A percentile compares a stretch with the other conserved stretches of the same genome.
Evolutionary conservation across 2,797 vertebrate species (phyloP).

Genomic region (Huso huso): DNA sequence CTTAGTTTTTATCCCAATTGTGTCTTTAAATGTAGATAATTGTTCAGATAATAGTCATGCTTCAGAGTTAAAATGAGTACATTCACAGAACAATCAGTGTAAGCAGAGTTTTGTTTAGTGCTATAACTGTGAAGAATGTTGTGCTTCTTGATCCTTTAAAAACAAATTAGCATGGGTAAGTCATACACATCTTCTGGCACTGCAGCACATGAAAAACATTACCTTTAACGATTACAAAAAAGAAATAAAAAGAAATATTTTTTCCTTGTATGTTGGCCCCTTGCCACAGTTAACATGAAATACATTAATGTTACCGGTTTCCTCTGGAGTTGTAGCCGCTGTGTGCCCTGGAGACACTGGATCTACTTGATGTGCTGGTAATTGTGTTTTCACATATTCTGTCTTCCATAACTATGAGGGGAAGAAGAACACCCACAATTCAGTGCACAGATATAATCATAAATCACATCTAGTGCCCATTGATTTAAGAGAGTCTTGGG

Average conservation of each 20-base stretch:
- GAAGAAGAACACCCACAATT: constrained; percentile 51
- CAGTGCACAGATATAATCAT: constrained; percentile 52
- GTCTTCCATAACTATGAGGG: constrained; percentile 82
- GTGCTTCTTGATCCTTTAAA: too few relatives aligned
- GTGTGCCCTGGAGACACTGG: constrained; percentile 15
- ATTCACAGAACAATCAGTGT: too few relatives aligned
- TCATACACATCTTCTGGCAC: too few relatives aligned
- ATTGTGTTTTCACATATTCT: constrained; percentile 60
- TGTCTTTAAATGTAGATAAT: too few relatives aligned
- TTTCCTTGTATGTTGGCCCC: constrained; percentile 2
- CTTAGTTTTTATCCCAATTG: too few relatives aligned
- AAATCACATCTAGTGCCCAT: constrained; percentile 33
- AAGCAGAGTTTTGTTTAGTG: too few relatives aligned
- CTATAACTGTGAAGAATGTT: too few relatives aligned
- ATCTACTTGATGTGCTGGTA: constrained; percentile 49
- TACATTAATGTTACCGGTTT: constrained; percentile 49
- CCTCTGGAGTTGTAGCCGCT: constrained; percentile 30
- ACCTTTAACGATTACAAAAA: too few relatives aligned
- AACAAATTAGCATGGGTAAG: too few relatives aligned
- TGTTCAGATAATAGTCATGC: too few relatives aligned
- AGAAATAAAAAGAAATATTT: background rate
- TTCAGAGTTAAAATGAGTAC: too few relatives aligned
- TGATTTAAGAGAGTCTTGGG: constrained; percentile 32
- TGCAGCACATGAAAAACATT: too few relatives aligned
- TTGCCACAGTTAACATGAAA: constrained; percentile 4